Base-by-base conservation (phyloP, 2,797 vertebrate genomes). In the Syngnathus rostellatus region DNA sequence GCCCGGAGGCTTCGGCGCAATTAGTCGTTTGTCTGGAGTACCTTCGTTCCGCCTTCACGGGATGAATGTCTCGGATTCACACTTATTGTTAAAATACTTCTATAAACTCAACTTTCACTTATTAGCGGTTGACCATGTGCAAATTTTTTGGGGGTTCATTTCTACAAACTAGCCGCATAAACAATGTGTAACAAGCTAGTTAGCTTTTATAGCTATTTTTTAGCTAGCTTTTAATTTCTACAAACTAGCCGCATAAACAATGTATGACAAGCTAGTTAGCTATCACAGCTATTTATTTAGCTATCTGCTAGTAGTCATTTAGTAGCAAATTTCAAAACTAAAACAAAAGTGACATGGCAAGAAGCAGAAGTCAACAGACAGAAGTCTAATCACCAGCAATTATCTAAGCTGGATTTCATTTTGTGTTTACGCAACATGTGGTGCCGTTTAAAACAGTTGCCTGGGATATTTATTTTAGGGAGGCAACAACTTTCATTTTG, bases 1-100 rank as follows among this genome's bases (percentile, higher is more conserved):
- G 62, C 74, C 77, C 66, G 65, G 50, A 81, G 78, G 75, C 76
- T 79, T 16, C 69, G 69, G 43, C 70, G 75, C 71, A 83, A 86
- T 87, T 87, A 85, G 43, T 68, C 62, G 77, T 75, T 84, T 64
- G 64, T 77, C 71, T 73, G 51, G 66, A 75, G 70, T 74, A 77
- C 74, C 69, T 76, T 31, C 3, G 31, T 31, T 31, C 71, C 37
- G 64, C 57, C 41, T 71, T 64, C 58, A 3, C 53, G 62, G 66
- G 70, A 83, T 68, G 70, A 67, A 57, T 5, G 46, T 77, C 68
- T 8, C 46, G 64, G 62, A 58, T 7, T 7, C 5, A 8, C 11
- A 6, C 9, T 3, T 43, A 62, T 16, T 45, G 6, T 43, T 16
- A 62, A 62, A 62, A 1, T 21, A 45, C 41, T 45, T 6, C 12